Base-by-base conservation (phyloP, 23 tunicate genomes). In the Aplidium turbinatum region DNA sequence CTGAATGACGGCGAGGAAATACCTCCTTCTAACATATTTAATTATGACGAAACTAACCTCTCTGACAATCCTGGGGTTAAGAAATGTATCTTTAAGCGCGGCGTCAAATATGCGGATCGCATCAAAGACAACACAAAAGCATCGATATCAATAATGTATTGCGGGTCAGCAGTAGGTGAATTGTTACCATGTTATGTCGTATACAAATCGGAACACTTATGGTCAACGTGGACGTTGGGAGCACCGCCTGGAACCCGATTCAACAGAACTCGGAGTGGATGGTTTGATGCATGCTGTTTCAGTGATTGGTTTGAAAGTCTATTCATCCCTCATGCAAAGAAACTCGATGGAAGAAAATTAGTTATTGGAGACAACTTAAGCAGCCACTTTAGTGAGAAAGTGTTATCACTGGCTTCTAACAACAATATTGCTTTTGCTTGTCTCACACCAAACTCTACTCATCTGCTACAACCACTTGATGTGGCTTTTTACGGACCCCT, bases 221-320 rank as follows among this genome's bases (percentile, higher is more conserved):
- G 13, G 48, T 42, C 48, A 42, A 9, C 48, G 9, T 42, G 48
- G 13, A 42, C 48, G 9, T 9, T 9, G 13, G 48, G 48, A 42
- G 48, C 13, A 42, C 48, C 48, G 48, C 9, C 9, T 9, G 9
- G 13, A 9, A 42, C 48, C 13, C 48, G 48, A 42, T 42, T 42
- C 48, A 42, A 42, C 48, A 9, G 48, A 9, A 42, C 13, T 42
- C n/a, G n/a, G n/a, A n/a, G n/a, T n/a, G n/a, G n/a, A n/a, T n/a
- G n/a, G n/a, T 72, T 72, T 53, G 77, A 72, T 22, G 18, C 40
- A 24, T 24, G 32, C 33, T 52, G 68, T 23, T 72, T 72, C 35
- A 28, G 16, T 7, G 77, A 72, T 72, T 72, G 77, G 68, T 72
- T 72, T 53, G 39, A 45, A 28, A 20, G 4, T 3, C 22, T 22